Evolutionary conservation across 2,888 invertebrate species (phyloP).

Genomic region (Hydraecia micacea): DNA sequence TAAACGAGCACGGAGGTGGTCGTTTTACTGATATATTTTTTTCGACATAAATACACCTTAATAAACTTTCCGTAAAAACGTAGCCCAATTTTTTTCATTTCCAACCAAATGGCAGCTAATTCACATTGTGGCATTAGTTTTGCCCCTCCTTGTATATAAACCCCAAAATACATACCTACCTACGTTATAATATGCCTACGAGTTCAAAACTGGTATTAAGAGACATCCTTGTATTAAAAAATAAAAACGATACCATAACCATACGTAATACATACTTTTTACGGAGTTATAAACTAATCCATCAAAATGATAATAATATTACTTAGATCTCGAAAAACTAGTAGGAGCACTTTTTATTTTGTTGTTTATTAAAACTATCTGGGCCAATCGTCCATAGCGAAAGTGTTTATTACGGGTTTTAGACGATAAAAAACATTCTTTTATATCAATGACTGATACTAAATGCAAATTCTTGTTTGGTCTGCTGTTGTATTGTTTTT

Average conservation of each 20-base stretch:
- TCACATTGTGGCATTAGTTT: neutral
- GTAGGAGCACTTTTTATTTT: slow-evolving; percentile 42
- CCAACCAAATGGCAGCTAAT: neutral
- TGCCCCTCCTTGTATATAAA: no score
- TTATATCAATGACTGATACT: slow-evolving; percentile 3
- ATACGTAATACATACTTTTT: neutral
- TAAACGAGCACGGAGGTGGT: no score
- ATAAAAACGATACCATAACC: neutral
- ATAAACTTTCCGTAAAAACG: neutral
- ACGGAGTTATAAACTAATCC: neutral
- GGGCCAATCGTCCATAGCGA: slow-evolving; percentile 23
- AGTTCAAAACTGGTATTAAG: neutral
- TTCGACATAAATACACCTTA: neutral
- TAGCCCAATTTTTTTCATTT: neutral
- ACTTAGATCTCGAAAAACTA: slow-evolving; percentile 14
- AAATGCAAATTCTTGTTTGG: neutral
- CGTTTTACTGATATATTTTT: no score
- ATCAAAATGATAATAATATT: neutral
- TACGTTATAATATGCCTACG: neutral
- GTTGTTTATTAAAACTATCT: slow-evolving; percentile 12
- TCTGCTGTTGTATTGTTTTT: neutral
- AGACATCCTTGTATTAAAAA: neutral
- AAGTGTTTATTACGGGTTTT: slow-evolving; percentile 38
- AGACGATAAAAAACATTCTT: neutral
- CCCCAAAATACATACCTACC: neutral